Base-by-base conservation (phyloP, 2,888 invertebrate species). In the Mayetiola destructor region DNA sequence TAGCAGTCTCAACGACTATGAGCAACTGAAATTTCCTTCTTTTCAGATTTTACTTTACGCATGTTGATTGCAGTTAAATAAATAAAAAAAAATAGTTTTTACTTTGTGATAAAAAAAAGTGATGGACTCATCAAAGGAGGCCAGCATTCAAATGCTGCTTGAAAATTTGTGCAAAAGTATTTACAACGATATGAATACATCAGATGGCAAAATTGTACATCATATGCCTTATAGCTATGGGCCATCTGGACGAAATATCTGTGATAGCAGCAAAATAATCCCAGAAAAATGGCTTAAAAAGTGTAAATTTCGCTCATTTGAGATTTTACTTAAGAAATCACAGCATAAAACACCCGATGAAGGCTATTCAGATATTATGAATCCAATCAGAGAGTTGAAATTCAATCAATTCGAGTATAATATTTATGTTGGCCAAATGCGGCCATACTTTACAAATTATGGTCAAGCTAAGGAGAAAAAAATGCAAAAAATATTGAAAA, bases 111-210 rank as follows among this genome's bases (percentile, higher is more conserved):
- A 2, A 27, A 48, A 14, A 48, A 8, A 3, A 27, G 14, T n/a
- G 2, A 14, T 8, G n/a, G 16, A 10, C n/a, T 2, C 3, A 32
- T 53, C 29, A 18, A 18, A 53, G 20, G 30, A 30, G 30, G 32
- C 30, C 30, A 48, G 48, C 48, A 27, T 53, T 32, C 29, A 53
- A n/a, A 12, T 30, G 4, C 20, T 53, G 20, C 14, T 53, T 12
- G 53, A 53, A 16, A 20, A 53, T 9, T 53, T 53, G 30, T 53
- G 53, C 27, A 53, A 32, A 53, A 53, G 53, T 53, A 29, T 53
- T 12, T 53, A 53, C 14, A 53, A 53, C 29, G 53, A 53, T 53
- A 30, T 30, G 27, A 48, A 27, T n/a, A 16, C 16, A 27, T n/a
- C 48, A 9, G 16, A 48, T n/a, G 27, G 16, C 2, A 16, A 27